Conservation (phyloP, 2,888 invertebrate species). For the Caenorhabditis imperialis region DNA sequence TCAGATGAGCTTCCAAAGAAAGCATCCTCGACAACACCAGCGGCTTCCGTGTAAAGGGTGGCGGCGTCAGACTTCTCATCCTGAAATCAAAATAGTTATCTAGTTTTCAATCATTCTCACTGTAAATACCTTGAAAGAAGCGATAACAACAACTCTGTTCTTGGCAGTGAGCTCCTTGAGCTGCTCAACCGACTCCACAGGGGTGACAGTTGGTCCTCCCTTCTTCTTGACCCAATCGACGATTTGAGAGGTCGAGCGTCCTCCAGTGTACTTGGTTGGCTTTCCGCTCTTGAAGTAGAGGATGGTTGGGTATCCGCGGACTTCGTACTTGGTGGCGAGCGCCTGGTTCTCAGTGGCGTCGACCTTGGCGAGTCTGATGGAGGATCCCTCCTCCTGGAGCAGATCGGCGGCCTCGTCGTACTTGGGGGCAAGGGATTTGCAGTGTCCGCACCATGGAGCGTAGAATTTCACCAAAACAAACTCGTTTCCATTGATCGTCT, state of each 20-base stretch:
- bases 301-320: constrained; percentile 94
- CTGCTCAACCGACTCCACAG: constrained; percentile 85
- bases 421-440: constrained; percentile 83
- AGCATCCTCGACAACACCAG: constrained; percentile 87
- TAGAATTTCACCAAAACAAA: constrained; percentile 79
- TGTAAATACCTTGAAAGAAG: constrained; percentile 84
- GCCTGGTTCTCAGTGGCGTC: constrained; percentile 84
- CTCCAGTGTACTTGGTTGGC: constrained; percentile 88
- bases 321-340: constrained; percentile 88
- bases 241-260: constrained; percentile 86
- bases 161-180: constrained; percentile 87
- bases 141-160: constrained; percentile 87
- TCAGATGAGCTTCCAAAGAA: constrained; percentile 87
- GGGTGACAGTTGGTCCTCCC: constrained; percentile 91
- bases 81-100: constrained; percentile 75
- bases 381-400: constrained; percentile 83
- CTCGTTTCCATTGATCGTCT: constrained; percentile 85
- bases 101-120: neutral
- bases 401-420: constrained; percentile 85
- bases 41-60: constrained; percentile 87
- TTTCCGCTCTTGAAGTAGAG: constrained; percentile 93
- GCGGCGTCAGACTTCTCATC: constrained; percentile 86
- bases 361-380: constrained; percentile 91
- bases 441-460: constrained; percentile 62
- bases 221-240: constrained; percentile 94